phyloP scores from a whole-genome alignment of 1,140 invertebrate genomes.

The Ceratosolen fusciceps region DNA sequence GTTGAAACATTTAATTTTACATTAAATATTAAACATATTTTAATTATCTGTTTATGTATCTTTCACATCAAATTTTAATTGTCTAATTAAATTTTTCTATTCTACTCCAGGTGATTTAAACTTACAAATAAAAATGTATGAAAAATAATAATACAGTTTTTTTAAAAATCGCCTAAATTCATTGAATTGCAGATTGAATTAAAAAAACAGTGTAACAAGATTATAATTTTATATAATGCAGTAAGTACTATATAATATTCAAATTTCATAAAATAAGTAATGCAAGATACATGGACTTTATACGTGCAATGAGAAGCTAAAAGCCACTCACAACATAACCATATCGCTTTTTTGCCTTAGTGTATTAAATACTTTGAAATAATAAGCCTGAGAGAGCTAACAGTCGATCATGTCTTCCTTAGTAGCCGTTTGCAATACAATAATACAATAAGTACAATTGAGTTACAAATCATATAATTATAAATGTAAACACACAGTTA shows the following conservation, averaged over 20 bases:
- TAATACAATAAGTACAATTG: neutral
- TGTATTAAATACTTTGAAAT: constrained; percentile 6
- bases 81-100: no score
- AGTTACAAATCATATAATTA: neutral
- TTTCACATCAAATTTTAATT: no score
- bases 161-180: no score
- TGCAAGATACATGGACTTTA: neutral
- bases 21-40: no score
- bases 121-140: no score
- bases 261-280: neutral
- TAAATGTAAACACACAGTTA: neutral
- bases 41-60: no score
- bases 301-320: neutral
- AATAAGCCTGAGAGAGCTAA: constrained; percentile 13
- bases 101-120: no score
- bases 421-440: constrained; percentile 33
- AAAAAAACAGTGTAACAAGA: neutral
- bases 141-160: no score
- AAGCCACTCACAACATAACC: constrained; percentile 9
- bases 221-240: neutral
- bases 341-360: neutral
- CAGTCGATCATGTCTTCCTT: constrained; percentile 18
- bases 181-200: no score
- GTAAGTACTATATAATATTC: neutral
- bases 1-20: no score